Evolutionary conservation across 2,797 vertebrate species (phyloP).

Genomic region (Thunnus albacares): DNA sequence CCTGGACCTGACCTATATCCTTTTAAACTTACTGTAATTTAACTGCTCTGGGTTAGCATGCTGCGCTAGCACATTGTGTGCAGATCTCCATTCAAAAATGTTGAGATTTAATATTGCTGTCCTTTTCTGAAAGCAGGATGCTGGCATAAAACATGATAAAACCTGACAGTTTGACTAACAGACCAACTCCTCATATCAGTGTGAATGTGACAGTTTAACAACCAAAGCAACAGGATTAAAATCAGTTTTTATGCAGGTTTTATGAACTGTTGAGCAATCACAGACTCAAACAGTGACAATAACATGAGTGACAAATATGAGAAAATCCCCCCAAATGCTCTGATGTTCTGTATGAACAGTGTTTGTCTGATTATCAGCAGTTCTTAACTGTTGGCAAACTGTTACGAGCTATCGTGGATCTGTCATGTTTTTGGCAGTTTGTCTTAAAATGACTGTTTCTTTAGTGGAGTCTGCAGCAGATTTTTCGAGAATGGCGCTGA

Average conservation of each 20-base stretch:
- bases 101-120: neutral
- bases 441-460: neutral
- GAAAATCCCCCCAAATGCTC: no score
- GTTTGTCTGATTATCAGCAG: neutral
- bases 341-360: neutral
- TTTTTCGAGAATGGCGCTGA: no score
- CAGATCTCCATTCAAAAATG: neutral
- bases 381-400: no score
- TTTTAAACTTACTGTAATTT: conserved; percentile 30
- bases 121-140: neutral
- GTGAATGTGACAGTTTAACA: no score
- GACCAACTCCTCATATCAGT: neutral
- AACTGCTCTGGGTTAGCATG: neutral
- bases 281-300: no score
- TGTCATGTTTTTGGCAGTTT: neutral
- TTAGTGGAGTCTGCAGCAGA: neutral
- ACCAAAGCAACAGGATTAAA: neutral
- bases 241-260: neutral
- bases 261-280: no score
- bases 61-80: neutral
- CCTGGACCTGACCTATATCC: conserved; percentile 99
- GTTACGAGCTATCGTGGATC: no score
- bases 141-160: neutral
- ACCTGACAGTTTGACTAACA: neutral
- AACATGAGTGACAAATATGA: no score